phyloP scores from a whole-genome alignment of 2,113 vertebrate species.

The Dascyllus trimaculatus region DNA sequence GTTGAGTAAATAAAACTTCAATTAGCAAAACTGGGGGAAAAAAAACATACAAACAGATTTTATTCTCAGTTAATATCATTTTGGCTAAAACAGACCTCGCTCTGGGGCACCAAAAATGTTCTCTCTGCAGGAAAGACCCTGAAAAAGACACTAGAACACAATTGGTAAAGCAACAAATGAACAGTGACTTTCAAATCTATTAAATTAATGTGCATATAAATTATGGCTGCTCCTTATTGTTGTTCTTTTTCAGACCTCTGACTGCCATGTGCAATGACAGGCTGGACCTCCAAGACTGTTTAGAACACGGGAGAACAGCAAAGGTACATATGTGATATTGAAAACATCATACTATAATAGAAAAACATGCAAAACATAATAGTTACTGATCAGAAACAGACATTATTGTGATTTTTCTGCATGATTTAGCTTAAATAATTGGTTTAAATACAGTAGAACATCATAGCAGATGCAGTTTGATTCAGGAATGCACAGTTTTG shows the following conservation, averaged over 20 bases:
- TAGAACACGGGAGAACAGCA: slow-evolving; percentile 97
- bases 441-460: not conserved
- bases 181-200: not conserved
- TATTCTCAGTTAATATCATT: too few species aligned
- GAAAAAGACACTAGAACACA: too few species aligned
- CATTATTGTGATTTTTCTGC: not conserved
- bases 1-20: too few species aligned
- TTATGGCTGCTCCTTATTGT: not conserved
- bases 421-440: not conserved
- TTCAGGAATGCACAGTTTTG: not conserved
- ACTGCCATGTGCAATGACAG: slow-evolving; percentile 91
- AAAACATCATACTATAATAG: not conserved
- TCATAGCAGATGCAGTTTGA: not conserved
- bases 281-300: slow-evolving; percentile 96
- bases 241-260: slow-evolving; percentile 88
- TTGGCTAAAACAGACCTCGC: too few species aligned
- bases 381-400: too few species aligned
- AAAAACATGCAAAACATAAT: too few species aligned
- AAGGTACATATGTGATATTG: slow-evolving; percentile 85
- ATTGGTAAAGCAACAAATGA: too few species aligned
- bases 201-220: not conserved
- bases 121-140: too few species aligned
- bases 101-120: too few species aligned
- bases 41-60: too few species aligned
- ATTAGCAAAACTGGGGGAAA: too few species aligned